Base-by-base conservation (phyloP, 2,113 vertebrate genomes). In the Salvator merianae region DNA sequence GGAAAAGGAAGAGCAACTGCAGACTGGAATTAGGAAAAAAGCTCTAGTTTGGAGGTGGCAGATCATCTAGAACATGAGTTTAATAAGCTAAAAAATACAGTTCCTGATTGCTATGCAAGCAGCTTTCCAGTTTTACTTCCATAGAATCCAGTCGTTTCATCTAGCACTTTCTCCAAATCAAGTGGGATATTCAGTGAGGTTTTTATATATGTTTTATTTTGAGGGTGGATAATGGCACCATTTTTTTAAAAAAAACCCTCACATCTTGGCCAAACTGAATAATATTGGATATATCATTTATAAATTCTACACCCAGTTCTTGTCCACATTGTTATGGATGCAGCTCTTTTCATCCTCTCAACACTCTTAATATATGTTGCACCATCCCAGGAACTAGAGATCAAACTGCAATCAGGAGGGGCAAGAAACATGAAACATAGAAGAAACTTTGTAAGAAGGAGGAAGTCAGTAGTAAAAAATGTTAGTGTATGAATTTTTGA, bases 231-330 rank as follows among this genome's bases (percentile, higher is more conserved):
- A 47, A 16, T 75, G 43, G 3, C n/a, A 8, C 30, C 50, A 53
- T 50, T n/a, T n/a, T n/a, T n/a, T n/a, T n/a, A n/a, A 47, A 47
- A 47, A 47, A 47, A 47, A 47, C 5, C 10, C 5, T 47, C 43
- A 47, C 43, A 9, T 9, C 16, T 50, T 7, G 9, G 9, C 32
- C 26, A 32, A 18, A 59, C 22, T 34, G 32, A 62, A 59, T 36
- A 36, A 77, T 26, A 24, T 36, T 87, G 28, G 14, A 82, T 84
- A 76, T 55, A 68, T 43, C 66, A 75, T 3, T 40, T 87, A 68
- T 50, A 0, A 0, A 9, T 32, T 89, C 50, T 62, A 55, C 34
- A 59, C 38, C 6, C 20, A 71, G 34, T 22, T 38, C 20, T 38
- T 69, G n/a, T 5, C 20, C 36, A 38, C 69, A 38, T 24, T 38